These are phyloP conservation scores for Calidris pugnax DNA, from an alignment of 2,113 vertebrate species.

Conservation along the genomic window DNA sequence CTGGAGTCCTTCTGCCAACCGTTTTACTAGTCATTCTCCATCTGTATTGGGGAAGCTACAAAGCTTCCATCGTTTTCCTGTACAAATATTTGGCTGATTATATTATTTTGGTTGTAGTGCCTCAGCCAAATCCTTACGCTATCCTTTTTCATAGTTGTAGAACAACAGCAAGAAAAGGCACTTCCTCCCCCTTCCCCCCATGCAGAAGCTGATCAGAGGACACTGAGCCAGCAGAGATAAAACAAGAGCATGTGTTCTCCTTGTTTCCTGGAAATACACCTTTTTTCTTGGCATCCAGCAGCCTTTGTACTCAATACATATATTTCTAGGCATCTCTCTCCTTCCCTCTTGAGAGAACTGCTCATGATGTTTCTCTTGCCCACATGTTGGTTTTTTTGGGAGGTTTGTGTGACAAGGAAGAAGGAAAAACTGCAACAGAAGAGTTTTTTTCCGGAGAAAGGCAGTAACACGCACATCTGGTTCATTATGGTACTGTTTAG, in stretches of 20 bases:
- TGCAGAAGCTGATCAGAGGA: neutral
- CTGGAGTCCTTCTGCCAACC: neutral
- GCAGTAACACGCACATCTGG: neutral
- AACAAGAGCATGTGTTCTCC: neutral
- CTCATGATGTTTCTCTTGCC: neutral
- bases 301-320: neutral
- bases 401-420: neutral
- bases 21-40: neutral
- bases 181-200: neutral
- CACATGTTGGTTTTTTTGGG: neutral
- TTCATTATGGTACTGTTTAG: conserved; percentile 27
- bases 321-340: neutral
- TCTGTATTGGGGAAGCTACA: neutral
- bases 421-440: neutral
- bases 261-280: neutral
- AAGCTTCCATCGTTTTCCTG: neutral
- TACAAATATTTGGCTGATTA: neutral
- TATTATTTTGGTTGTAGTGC: neutral
- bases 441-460: neutral
- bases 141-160: neutral
- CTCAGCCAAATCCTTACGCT: neutral
- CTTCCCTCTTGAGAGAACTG: neutral
- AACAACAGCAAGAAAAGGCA: neutral
- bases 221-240: neutral
- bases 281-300: neutral